Evolutionary conservation across 2,888 invertebrate genomes (phyloP), one percentile per base, ranked within the genome.

Genomic region (Branchipolynoe longqiensis): DNA sequence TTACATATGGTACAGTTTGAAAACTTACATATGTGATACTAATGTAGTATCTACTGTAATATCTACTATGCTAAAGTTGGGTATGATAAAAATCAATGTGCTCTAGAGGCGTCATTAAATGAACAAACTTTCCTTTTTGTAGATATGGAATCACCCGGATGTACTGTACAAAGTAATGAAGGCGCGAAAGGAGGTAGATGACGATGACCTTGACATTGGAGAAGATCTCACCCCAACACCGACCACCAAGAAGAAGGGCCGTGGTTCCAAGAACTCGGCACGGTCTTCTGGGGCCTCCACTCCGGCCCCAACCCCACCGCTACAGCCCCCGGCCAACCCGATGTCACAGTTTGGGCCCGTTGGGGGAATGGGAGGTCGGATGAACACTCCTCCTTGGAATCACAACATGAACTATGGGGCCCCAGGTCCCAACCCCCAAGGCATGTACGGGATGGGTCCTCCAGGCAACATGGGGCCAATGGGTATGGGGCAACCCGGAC

Each of bases 81-180:
- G n/a, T n/a, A n/a, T n/a, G n/a, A n/a, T n/a, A n/a, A n/a, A n/a
- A n/a, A n/a, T n/a, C n/a, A n/a, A n/a, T n/a, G n/a, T n/a, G n/a
- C n/a, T n/a, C n/a, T n/a, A n/a, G n/a, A n/a, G n/a, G n/a, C n/a
- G n/a, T n/a, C n/a, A n/a, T n/a, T n/a, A n/a, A n/a, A n/a, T n/a
- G n/a, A n/a, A n/a, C n/a, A n/a, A n/a, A n/a, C n/a, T n/a, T n/a
- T n/a, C n/a, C 64, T 74, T 83, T 25, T 87, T 90, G 40, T 88
- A 94, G 94, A 94, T 95, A 83, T 94, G 94, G 94, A 95, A 95
- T 88, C 95, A 95, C 89, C 94, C 94, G 6, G 95, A 95, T 88
- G 91, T 94, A 58, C 90, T 95, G 83, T 90, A 92, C 86, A 91
- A 92, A 81, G 89, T 92, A 36, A 88, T 92, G 40, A 89, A 90